A percentile compares a stretch with the other conserved stretches of the same genome.
phyloP scores from a whole-genome alignment of 2,113 vertebrate species.

The Microcebus tavaratra region DNA sequence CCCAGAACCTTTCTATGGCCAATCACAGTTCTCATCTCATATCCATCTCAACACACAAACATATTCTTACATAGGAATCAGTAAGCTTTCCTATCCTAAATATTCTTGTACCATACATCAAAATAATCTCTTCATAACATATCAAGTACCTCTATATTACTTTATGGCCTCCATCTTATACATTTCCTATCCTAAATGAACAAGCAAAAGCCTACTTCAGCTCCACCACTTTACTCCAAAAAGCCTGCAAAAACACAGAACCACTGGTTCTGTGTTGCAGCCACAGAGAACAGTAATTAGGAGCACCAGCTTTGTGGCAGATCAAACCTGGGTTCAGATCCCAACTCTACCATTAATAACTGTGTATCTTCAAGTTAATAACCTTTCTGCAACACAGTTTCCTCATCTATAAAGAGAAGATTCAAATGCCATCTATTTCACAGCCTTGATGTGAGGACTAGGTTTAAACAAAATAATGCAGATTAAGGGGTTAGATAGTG shows the following conservation, averaged over 20 bases:
- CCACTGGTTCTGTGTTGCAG: not conserved
- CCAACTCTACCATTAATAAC: not conserved
- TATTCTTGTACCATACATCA: not conserved
- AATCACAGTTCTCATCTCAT: not conserved
- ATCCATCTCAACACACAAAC: not conserved
- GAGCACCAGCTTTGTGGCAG: not conserved
- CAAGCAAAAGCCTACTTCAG: conserved; percentile 11
- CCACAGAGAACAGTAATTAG: not conserved
- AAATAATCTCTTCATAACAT: not conserved
- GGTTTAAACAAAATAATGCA: not conserved
- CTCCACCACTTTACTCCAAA: not conserved
- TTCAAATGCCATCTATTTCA: not conserved
- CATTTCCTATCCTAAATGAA: conserved; percentile 24
- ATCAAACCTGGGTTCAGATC: not conserved
- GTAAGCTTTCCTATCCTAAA: not conserved
- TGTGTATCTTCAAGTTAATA: not conserved
- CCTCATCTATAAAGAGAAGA: not conserved
- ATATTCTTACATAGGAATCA: not conserved
- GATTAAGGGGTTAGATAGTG: not conserved
- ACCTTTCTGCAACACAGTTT: not conserved
- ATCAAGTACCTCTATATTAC: not conserved
- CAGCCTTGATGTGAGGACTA: not conserved
- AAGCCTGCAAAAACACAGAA: not conserved
- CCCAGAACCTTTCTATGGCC: not conserved
- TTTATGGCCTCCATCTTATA: not conserved